Percentiles rank a stretch among this genome's conserved stretches.
Evolutionary conservation across 1,140 invertebrate species (phyloP).

Genomic region (Bursaphelenchus mucronatus): DNA sequence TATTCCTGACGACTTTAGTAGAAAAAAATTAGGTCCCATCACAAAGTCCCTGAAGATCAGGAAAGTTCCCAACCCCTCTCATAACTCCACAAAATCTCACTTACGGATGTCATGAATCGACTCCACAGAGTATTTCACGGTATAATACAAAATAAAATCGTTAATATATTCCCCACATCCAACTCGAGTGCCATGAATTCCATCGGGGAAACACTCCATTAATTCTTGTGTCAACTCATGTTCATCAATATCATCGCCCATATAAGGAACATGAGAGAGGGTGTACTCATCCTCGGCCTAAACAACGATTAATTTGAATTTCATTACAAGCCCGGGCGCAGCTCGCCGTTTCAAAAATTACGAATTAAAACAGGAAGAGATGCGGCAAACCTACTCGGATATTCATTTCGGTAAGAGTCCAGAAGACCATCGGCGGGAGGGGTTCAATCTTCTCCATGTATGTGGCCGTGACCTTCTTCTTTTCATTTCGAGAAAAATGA

Average conservation of each 20-base stretch:
- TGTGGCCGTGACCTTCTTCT: slow-evolving; percentile 17
- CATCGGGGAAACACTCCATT: slow-evolving; percentile 43
- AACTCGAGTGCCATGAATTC: slow-evolving; percentile 45
- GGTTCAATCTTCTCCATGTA: slow-evolving; percentile 36
- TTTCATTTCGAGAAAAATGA: neutral
- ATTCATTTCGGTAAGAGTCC: slow-evolving; percentile 48
- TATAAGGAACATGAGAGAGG: slow-evolving; percentile 47
- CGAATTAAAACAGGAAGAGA: neutral
- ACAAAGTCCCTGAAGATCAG: too few species aligned
- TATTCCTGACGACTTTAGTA: too few species aligned
- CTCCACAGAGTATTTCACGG: slow-evolving; percentile 16
- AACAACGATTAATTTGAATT: slow-evolving; percentile 16
- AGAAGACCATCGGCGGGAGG: slow-evolving; percentile 43
- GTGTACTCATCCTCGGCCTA: slow-evolving; percentile 47
- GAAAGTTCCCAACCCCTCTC: too few species aligned
- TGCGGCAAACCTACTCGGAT: slow-evolving; percentile 32
- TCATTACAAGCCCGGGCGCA: neutral
- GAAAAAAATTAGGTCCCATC: too few species aligned
- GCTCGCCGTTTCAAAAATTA: neutral
- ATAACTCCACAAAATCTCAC: neutral
- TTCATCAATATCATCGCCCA: slow-evolving; percentile 43
- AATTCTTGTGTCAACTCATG: slow-evolving; percentile 35
- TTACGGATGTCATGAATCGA: neutral
- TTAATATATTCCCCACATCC: slow-evolving; percentile 48
- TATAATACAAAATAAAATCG: slow-evolving; percentile 44